A percentile compares a stretch with the other conserved stretches of the same genome.
phyloP scores from a whole-genome alignment of 1,140 invertebrate genomes.

The Solen grandis region DNA sequence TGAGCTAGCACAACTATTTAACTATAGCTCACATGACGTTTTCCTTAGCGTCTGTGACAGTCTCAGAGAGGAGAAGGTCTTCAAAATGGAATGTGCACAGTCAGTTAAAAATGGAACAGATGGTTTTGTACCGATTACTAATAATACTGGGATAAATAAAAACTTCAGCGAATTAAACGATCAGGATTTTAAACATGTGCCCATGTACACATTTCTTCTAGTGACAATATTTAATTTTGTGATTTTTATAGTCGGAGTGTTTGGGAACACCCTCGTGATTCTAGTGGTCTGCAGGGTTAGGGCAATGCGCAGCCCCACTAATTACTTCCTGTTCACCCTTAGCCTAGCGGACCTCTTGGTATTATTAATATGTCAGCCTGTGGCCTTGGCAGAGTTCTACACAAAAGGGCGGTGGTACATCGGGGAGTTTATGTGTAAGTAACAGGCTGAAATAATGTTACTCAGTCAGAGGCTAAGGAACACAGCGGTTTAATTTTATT shows the following conservation, averaged over 20 bases:
- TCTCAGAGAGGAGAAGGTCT: no score
- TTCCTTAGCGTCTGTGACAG: no score
- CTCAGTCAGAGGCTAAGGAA: no score
- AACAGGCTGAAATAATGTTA: no score
- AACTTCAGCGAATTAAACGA: no score
- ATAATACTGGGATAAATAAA: no score
- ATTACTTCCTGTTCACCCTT: conserved; percentile 88
- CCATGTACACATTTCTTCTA: conserved; percentile 90
- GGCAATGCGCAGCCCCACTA: conserved; percentile 96
- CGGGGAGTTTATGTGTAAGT: conserved; percentile 72
- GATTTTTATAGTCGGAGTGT: conserved; percentile 91
- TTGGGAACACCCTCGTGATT: conserved; percentile 94
- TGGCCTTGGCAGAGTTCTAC: conserved; percentile 70
- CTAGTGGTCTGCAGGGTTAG: conserved; percentile 94
- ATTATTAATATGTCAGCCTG: conserved; percentile 68
- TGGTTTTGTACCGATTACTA: no score
- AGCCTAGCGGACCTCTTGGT: conserved; percentile 71
- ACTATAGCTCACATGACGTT: no score
- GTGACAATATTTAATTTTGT: conserved; percentile 90
- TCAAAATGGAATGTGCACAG: no score
- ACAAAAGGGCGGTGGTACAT: conserved; percentile 70
- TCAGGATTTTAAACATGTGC: conserved; percentile 78
- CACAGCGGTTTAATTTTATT: no score
- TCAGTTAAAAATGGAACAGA: no score
- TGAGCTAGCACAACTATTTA: no score